Conservation (phyloP, 2,113 vertebrate genomes). For the Cyprinodon brontotheroides region DNA sequence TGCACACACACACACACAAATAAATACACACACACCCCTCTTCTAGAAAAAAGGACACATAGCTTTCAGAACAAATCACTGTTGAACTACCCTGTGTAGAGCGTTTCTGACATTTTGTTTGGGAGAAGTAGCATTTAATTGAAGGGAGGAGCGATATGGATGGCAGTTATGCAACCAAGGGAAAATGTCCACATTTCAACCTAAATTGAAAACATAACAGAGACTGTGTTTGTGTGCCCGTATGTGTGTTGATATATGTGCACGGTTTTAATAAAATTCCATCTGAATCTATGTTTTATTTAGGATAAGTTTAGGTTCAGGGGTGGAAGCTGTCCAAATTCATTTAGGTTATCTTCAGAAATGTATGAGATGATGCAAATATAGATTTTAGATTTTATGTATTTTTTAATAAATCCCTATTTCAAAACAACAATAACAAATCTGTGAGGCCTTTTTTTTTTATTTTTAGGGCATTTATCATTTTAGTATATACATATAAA, state of each 20-base stretch:
- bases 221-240: constrained; percentile 55
- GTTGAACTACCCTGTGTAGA: constrained; percentile 72
- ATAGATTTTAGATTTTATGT: not conserved
- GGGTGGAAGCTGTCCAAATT: not conserved
- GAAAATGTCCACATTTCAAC: constrained; percentile 76
- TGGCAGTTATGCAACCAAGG: constrained; percentile 76
- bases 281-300: constrained; percentile 31
- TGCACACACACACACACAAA: constrained; percentile 35
- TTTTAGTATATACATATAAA: not conserved
- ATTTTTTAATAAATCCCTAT: not conserved
- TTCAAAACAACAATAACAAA: not conserved
- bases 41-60: constrained; percentile 68
- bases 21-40: constrained; percentile 56
- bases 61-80: constrained; percentile 82
- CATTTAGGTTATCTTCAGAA: not conserved
- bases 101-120: constrained; percentile 82
- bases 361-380: not conserved
- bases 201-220: constrained; percentile 80
- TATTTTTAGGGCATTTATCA: too few species aligned
- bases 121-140: constrained; percentile 81
- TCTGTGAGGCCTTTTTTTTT: too few species aligned
- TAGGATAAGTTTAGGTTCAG: not conserved
- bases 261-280: constrained; percentile 41
- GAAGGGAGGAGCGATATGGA: constrained; percentile 72
- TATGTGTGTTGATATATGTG: constrained; percentile 23